Conservation (phyloP, 2,797 vertebrate species). For the Pterois miles region DNA sequence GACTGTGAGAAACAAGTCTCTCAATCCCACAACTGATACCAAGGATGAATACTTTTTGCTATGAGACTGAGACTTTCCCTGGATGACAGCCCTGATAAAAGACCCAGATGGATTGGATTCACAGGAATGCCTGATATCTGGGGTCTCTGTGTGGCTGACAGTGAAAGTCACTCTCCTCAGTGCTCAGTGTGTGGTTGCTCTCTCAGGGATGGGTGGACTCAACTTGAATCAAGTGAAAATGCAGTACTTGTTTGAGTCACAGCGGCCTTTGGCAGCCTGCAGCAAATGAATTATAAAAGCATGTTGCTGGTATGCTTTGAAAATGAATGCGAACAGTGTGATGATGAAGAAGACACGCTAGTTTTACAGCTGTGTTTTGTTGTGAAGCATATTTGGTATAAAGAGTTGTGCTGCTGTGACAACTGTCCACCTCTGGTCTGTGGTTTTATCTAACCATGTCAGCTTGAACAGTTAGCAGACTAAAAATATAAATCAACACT, state of each 20-base stretch:
- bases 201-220: conserved; percentile 62
- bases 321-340: neutral
- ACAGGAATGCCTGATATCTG: conserved; percentile 48
- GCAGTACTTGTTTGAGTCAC: conserved; percentile 32
- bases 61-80: conserved; percentile 30
- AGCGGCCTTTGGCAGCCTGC: neutral
- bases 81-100: conserved; percentile 22
- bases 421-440: neutral
- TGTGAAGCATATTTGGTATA: neutral
- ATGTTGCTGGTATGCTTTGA: conserved; percentile 10
- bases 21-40: conserved; percentile 8
- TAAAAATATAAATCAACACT: neutral
- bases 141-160: conserved; percentile 34
- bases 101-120: conserved; percentile 38
- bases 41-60: conserved; percentile 17
- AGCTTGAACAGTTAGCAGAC: neutral
- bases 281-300: conserved; percentile 19
- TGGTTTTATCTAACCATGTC: neutral
- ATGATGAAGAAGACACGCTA: neutral
- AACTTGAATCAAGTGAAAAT: conserved; percentile 40
- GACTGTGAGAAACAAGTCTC: conserved; percentile 20
- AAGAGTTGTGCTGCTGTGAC: neutral
- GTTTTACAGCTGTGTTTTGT: conserved; percentile 10
- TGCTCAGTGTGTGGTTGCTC: conserved; percentile 44
- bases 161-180: conserved; percentile 26